Evolutionary conservation across 2,113 vertebrate species (phyloP), one percentile per base, ranked within the genome.

Genomic region (Scomber scombrus): DNA sequence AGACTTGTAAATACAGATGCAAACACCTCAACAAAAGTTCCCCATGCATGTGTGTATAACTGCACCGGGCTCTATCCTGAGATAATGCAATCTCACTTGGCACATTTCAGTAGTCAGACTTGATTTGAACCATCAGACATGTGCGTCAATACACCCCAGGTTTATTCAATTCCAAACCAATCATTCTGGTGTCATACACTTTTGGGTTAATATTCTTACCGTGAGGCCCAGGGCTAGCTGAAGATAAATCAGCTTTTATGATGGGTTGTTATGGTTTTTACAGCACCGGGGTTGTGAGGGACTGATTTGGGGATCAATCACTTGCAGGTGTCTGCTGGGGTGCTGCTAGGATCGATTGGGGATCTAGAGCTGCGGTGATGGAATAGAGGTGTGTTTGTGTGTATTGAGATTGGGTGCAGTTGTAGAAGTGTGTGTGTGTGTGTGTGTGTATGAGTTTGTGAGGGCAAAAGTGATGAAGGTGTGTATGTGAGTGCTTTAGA

Each of bases 251-350:
- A 89, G 81, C 86, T 93, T 94, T 94, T 94, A 94, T 93, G 94
- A 93, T 91, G 91, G 89, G 91, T 88, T 93, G 93, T 94, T 93
- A 91, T 93, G 89, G 86, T 91, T 94, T 94, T 93, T 94, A 94
- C 86, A 46, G 92, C 86, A 68, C 87, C 51, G 90, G 89, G 85
- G 85, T 91, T 92, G 93, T 87, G 92, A 92, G 85, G 86, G 85
- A 88, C 91, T 94, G 94, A 94, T 93, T 94, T 91, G 90, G 89
- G 93, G 92, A 94, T 94, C 94, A 94, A 94, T 94, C 94, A 94
- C 86, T 75, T 84, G 85, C 85, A 89, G 89, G 91, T 91, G 94
- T 91, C 91, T 88, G 89, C 90, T 77, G 67, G 79, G 66, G 66
- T 31, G 72, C 78, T 29, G 81, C 7, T 69, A 86, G 89, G 93